Evolutionary conservation across 2,113 vertebrate species (phyloP).

Genomic region (Limanda limanda): DNA sequence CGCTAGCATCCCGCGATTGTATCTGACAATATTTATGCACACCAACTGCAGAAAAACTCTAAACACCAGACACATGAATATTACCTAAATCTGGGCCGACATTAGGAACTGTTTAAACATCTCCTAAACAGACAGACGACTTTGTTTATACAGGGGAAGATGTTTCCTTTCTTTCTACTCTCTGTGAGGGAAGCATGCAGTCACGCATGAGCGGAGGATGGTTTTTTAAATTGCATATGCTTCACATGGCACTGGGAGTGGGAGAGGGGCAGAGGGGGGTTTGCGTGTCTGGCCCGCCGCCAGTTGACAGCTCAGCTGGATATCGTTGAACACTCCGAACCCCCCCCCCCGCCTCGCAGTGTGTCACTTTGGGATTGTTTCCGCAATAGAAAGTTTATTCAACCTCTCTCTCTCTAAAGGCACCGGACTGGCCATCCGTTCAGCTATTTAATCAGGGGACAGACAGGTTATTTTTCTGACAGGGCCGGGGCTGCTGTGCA

Average conservation of each 20-base stretch:
- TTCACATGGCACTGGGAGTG: slow-evolving; percentile 83
- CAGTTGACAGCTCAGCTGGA: slow-evolving; percentile 96
- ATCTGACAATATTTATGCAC: slow-evolving; percentile 78
- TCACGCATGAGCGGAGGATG: slow-evolving; percentile 84
- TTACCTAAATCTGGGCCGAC: slow-evolving; percentile 71
- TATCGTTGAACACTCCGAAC: slow-evolving; percentile 89
- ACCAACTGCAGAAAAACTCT: slow-evolving; percentile 48
- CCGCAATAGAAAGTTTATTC: slow-evolving; percentile 95
- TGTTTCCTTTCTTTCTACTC: slow-evolving; percentile 69
- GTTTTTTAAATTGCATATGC: slow-evolving; percentile 85
- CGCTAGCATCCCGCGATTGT: slow-evolving; percentile 52
- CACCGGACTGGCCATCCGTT: slow-evolving; percentile 77
- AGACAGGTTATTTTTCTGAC: slow-evolving; percentile 92
- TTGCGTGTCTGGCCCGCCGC: slow-evolving; percentile 92
- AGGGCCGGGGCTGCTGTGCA: slow-evolving; percentile 86
- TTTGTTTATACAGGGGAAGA: slow-evolving; percentile 76
- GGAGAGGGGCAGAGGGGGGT: slow-evolving; percentile 69
- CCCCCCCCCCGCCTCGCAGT: slow-evolving; percentile 82
- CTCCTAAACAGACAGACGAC: slow-evolving; percentile 76
- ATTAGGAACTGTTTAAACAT: slow-evolving; percentile 77
- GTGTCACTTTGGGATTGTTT: slow-evolving; percentile 94
- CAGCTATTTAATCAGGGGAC: slow-evolving; percentile 88
- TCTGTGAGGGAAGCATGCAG: slow-evolving; percentile 75
- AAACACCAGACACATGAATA: slow-evolving; percentile 70
- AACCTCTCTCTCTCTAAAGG: slow-evolving; percentile 87